Evolutionary conservation across 2,888 invertebrate genomes (phyloP).

Genomic region (Galeopsomyia nigrocyanea): DNA sequence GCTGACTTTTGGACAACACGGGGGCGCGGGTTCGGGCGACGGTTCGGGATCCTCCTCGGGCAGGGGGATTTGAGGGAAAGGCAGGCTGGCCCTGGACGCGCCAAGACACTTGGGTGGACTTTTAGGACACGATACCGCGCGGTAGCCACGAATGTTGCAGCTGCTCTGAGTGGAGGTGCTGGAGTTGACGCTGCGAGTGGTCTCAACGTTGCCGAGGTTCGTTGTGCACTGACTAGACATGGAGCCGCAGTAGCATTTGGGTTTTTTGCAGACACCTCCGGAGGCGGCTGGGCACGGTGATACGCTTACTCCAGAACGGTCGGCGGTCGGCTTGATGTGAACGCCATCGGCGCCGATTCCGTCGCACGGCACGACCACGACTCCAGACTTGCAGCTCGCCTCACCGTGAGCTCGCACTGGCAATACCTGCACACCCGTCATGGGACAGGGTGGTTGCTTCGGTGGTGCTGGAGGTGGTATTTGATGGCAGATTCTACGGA

Average conservation of each 20-base stretch:
- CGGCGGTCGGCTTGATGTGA: slow-evolving; percentile 60
- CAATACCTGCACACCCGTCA: slow-evolving; percentile 62
- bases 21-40: slow-evolving; percentile 23
- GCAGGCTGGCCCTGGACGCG: slow-evolving; percentile 54
- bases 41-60: slow-evolving; percentile 53
- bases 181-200: slow-evolving; percentile 43
- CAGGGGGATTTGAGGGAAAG: slow-evolving; percentile 65
- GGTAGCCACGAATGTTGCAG: slow-evolving; percentile 54
- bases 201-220: slow-evolving; percentile 47
- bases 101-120: slow-evolving; percentile 53
- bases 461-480: slow-evolving; percentile 49
- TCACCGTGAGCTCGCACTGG: slow-evolving; percentile 62
- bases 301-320: slow-evolving; percentile 62
- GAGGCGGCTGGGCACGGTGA: slow-evolving; percentile 59
- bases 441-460: slow-evolving; percentile 55
- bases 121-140: slow-evolving; percentile 56
- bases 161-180: slow-evolving; percentile 57
- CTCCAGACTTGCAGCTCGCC: slow-evolving; percentile 59
- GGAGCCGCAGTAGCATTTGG: slow-evolving; percentile 53
- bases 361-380: slow-evolving; percentile 64
- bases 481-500: slow-evolving; percentile 57
- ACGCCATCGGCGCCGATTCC: slow-evolving; percentile 59
- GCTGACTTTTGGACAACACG: slow-evolving; percentile 4
- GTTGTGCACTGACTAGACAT: slow-evolving; percentile 56
- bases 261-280: slow-evolving; percentile 51